Percentiles rank a stretch among this genome's conserved stretches.
Conservation (phyloP, 2,888 invertebrate species). For the Scelioninae gen. 2 region DNA sequence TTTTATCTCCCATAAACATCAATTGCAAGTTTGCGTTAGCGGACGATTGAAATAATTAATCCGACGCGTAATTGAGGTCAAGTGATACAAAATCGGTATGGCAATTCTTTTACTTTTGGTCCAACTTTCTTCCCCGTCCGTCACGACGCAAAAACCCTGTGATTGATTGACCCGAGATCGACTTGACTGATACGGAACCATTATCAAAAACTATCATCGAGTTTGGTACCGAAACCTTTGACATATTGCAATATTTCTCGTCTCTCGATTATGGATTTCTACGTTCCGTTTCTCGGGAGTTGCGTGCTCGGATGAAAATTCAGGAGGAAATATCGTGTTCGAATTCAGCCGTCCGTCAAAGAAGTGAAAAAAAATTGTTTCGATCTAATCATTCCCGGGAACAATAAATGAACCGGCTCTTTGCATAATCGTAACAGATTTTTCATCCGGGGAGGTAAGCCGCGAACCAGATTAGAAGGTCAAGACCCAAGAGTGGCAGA, state of each 20-base stretch:
- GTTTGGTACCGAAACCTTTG: constrained; percentile 6
- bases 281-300: too few species aligned
- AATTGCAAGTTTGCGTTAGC: too few species aligned
- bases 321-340: too few species aligned
- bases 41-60: too few species aligned
- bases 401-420: constrained; percentile 22
- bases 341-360: too few species aligned
- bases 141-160: neutral
- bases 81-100: too few species aligned
- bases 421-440: constrained; percentile 35
- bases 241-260: constrained; percentile 4
- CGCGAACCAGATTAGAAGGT: constrained; percentile 43
- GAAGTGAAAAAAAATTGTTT: constrained; percentile 13
- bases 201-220: constrained; percentile 12
- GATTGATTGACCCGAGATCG: constrained; percentile 1
- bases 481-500: constrained; percentile 41
- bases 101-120: too few species aligned
- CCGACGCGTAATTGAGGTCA: too few species aligned
- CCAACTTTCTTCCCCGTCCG: too few species aligned
- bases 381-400: constrained; percentile 24
- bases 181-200: too few species aligned
- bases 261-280: neutral
- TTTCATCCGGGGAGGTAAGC: constrained; percentile 35
- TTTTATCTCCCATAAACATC: too few species aligned
- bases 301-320: too few species aligned